phyloP scores from a whole-genome alignment of 92 coral and sea anemone genomes.

The Anthopleura xanthogrammica region DNA sequence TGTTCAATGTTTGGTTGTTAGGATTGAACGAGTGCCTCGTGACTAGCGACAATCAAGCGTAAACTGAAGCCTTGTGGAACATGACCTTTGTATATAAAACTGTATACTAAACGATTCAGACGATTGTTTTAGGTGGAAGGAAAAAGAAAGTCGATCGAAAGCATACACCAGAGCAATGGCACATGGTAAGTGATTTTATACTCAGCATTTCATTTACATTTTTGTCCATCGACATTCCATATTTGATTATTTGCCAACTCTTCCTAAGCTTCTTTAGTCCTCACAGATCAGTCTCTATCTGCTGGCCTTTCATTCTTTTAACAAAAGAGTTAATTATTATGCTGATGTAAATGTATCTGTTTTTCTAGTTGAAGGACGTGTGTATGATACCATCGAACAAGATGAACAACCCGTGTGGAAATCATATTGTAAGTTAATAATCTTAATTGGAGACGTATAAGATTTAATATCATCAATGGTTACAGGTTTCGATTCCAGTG shows the following conservation, averaged over 20 bases:
- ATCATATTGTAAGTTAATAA: constrained; percentile 68
- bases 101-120: neutral
- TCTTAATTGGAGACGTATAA: neutral
- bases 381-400: constrained; percentile 62
- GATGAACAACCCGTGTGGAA: constrained; percentile 78
- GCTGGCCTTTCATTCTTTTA: neutral
- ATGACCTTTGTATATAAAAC: constrained; percentile 19
- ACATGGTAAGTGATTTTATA: neutral
- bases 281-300: neutral
- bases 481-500: neutral
- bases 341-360: constrained; percentile 1
- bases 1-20: constrained; percentile 5
- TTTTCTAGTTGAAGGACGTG: constrained; percentile 51
- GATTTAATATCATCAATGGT: neutral
- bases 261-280: neutral
- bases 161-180: constrained; percentile 13
- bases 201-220: neutral
- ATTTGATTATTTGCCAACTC: neutral
- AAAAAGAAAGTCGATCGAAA: neutral
- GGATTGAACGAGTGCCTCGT: constrained; percentile 6
- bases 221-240: neutral
- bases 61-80: constrained; percentile 7
- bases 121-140: neutral
- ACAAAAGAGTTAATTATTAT: neutral
- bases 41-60: constrained; percentile 18